Conservation (phyloP, 2,113 vertebrate genomes). For the Pygathrix nemaeus region DNA sequence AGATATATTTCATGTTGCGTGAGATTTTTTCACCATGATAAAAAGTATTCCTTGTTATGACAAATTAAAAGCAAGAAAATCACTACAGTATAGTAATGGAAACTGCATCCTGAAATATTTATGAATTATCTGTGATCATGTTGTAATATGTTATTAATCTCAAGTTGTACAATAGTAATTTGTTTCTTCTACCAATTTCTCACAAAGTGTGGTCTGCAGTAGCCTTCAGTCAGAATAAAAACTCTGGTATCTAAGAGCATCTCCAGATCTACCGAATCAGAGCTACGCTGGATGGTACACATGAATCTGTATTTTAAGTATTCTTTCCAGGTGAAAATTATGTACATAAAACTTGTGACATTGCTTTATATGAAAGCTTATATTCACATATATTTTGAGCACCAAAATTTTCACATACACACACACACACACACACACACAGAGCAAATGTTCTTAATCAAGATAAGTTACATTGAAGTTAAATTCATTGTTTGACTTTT, state of each 20-base stretch:
- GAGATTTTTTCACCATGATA: not conserved
- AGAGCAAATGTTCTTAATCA: not conserved
- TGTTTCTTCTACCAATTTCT: not conserved
- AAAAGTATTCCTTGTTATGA: not conserved
- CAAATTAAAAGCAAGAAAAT: not conserved
- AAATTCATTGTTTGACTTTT: not conserved
- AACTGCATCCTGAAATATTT: not conserved
- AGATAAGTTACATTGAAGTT: not conserved
- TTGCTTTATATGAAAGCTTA: not conserved
- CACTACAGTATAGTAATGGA: not conserved
- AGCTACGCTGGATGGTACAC: not conserved
- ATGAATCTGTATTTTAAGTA: not conserved
- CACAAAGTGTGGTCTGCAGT: not conserved
- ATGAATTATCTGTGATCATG: not conserved
- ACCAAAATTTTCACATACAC: not conserved
- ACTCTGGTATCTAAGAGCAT: not conserved
- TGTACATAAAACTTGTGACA: rapidly evolving
- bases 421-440: not conserved
- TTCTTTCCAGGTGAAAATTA: not conserved
- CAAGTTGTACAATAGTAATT: not conserved
- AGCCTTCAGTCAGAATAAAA: not conserved
- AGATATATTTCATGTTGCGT: not conserved
- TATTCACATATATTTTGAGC: not conserved
- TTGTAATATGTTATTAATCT: not conserved
- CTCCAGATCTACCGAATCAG: not conserved